Evolutionary conservation across 2,888 invertebrate genomes (phyloP), one percentile per base, ranked within the genome.

Genomic region (Eilema caniola): DNA sequence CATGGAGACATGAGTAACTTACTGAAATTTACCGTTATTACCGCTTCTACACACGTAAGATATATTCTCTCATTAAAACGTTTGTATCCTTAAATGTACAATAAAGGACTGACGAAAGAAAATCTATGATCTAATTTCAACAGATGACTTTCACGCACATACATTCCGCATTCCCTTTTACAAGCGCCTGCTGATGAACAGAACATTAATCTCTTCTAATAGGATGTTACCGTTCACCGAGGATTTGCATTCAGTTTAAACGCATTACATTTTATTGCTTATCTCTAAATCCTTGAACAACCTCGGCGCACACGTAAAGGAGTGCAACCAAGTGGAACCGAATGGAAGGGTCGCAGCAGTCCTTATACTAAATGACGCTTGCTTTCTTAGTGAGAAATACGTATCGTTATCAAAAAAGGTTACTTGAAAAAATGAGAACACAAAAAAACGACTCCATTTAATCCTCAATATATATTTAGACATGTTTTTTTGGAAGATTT

Each of bases 301-400:
- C 74, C 77, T 80, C 81, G 79, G 79, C 83, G 86, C 84, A 85
- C 82, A 84, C 82, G 85, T 85, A 84, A 84, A 86, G 84, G 81
- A 74, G 82, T 41, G 80, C 85, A 85, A 72, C 82, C 87, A 83
- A 81, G 90, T 91, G 90, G 81, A 91, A 82, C 84, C 79, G 83
- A 79, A 83, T 75, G 89, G 88, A 91, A 91, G 90, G 91, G 90
- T 89, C 89, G 83, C 81, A 83, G 80, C 83, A 84, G 78, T 84
- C 83, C 86, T 85, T 85, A 80, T 82, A 90, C 86, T 87, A 86
- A 90, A 88, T 86, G 84, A 85, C 79, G 84, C 85, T 85, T 85
- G 79, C 78, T 82, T 79, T 82, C 79, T 79, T 74, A 71, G 70
- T 80, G 78, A 75, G 78, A 76, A 78, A 82, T 78, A 75, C 57